Evolutionary conservation across 64 coral and sea anemone species (phyloP), one percentile per base, ranked within the genome.

Genomic region (Actinia tenebrosa): DNA sequence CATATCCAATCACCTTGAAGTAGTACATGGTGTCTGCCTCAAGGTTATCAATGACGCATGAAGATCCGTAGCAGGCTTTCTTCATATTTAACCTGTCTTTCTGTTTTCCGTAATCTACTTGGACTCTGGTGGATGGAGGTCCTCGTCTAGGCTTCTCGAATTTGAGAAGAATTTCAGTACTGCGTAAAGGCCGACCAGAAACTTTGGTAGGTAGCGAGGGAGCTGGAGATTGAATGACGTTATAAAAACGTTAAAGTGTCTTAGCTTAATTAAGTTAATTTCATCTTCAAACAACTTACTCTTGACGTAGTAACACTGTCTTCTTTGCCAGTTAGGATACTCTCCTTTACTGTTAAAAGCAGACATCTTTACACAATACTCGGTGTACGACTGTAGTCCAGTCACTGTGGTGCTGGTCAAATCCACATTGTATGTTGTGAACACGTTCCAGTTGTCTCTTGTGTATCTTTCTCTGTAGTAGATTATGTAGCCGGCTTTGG

Each of bases 361-460:
- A 18, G 80, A 42, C 22, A 83, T 83, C 44, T 83, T 83, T 16
- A 83, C 53, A 56, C 80, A 83, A 22, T 84, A 84, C 20, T 55
- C 43, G 2, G 82, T 56, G 4, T 60, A 53, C 23, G 82, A 6
- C 82, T 30, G 4, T 16, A 84, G 82, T 26, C 82, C 82, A 84
- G 82, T 20, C 45, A 79, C 77, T 4, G 25, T 46, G 44, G 27
- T 44, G 14, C 9, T 79, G 37, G 77, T 44, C 26, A 79, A 4
- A 14, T 44, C 3, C 2, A 30, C 77, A 0, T 30, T 79, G 26
- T 30, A 25, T 79, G 26, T 79, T 9, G 26, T 44, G 26, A 23
- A 79, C 3, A 25, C 10, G 15, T 79, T 45, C 77, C 77, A 84
- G 5, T 52, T 19, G 3, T 52, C 15, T 17, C 11, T 27, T 10